Evolutionary conservation across 2,888 invertebrate genomes (phyloP), one percentile per base, ranked within the genome.

Genomic region (Apotomis turbidana): DNA sequence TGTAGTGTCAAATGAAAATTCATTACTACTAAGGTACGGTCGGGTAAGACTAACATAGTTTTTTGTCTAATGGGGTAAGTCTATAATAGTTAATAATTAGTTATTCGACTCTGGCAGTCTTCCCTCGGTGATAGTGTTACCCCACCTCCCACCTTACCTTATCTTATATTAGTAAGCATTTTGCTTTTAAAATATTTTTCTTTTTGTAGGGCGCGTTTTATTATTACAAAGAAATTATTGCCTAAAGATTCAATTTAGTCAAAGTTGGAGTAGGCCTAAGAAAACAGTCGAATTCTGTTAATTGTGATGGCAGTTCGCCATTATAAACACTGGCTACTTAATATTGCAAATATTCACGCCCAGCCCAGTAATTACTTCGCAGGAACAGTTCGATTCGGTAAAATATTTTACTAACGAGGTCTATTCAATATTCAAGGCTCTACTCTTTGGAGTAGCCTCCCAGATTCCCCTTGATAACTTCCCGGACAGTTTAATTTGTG

Each of bases 361-460:
- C 78, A 76, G 80, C 79, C 78, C 78, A 81, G 82, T 86, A 87
- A 87, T 88, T 88, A 88, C 85, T 83, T 76, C 75, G 75, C 78
- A 79, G 78, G 70, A 75, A 77, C 80, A 72, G 81, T 86, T 85
- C 83, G 83, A 86, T 87, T 85, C 81, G 83, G 68, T 83, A 84
- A 87, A 89, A 89, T 90, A 87, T 88, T 89, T 88, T 85, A 88
- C 81, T 84, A 87, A 85, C 85, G 80, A 85, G 79, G 81, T 79
- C 87, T 87, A 87, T 88, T 90, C 87, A 90, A 89, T 90, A 90
- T 89, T 89, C 88, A 90, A 80, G 83, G 80, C 81, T 85, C 80
- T 79, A 79, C 81, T 84, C 85, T 87, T 86, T 85, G 84, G 83
- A 87, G 83, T 79, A 79, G 78, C 78, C 82, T 52, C 76, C 75